Evolutionary conservation across 1,140 invertebrate genomes (phyloP), one percentile per base, ranked within the genome.

Genomic region (Diabrotica undecimpunctata): DNA sequence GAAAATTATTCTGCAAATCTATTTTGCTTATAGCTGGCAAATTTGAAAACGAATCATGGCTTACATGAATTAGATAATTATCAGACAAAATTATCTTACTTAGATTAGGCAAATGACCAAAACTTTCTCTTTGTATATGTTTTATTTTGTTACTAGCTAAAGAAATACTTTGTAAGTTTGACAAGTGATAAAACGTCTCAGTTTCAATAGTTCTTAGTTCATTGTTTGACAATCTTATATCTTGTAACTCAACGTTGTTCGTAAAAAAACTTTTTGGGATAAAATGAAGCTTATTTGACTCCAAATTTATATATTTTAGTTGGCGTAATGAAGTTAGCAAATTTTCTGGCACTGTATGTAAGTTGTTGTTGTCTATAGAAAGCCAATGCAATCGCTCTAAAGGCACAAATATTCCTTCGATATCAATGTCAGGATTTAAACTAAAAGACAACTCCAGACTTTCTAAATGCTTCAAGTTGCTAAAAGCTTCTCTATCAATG

Each of bases 331-430:
- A 84, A 36, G 88, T 86, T 9, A 87, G 81, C 2, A 83, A 78
- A 0, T 79, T 79, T 36, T 86, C 80, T 11, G 87, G 85, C 0
- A 94, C 81, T 0, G 82, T 83, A 70, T 89, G 86, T 66, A 95
- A 86, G 74, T 93, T 90, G 71, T 96, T 96, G 77, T 94, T 93
- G 77, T 96, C 93, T 66, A 95, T 79, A 9, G 93, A 90, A 38
- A 96, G 80, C 91, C 92, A 95, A 70, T 88, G 85, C 0, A 96
- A 81, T 72, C 87, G 87, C 10, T 81, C 83, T 6, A 96, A 81
- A 0, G 86, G 87, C 56, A 84, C 82, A 0, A 93, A 81, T 3
- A 90, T 85, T 53, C 88, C 85, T 66, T 89, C 84, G 0, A 91
- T 90, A 74, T 93, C 90, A 69, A 88, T 81, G 13, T 92, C 90